Evolutionary conservation across 1,140 invertebrate genomes (phyloP), one percentile per base, ranked within the genome.

Genomic region (Drosophila sturtevanti): DNA sequence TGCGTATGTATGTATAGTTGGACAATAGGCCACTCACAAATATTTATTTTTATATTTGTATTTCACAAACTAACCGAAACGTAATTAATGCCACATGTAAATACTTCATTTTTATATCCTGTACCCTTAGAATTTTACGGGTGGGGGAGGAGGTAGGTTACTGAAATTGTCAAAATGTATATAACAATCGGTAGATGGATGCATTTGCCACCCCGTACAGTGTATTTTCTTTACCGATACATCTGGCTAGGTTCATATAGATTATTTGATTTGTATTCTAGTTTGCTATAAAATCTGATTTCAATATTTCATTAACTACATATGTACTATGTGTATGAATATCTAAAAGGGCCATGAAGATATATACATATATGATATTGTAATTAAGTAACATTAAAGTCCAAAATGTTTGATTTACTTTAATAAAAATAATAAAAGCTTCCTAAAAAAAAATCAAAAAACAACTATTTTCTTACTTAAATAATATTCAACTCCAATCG

Each of bases 1-100:
- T n/a, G n/a, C n/a, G n/a, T n/a, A n/a, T n/a, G n/a, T 56, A 14
- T 54, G 38, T 24, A 73, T 72, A 68, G 66, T 48, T 16, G 55
- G 14, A n/a, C 55, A 37, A 27, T 9, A 37, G 55, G 55, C 16
- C 14, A 27, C 22, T 31, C 54, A 59, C 34, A 31, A 5, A 54
- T 7, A 18, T 56, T 9, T 18, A 27, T 11, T 18, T 56, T 56
- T 55, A 14, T 34, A 5, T 56, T 9, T 34, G 54, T 35, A 56
- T 56, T 56, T 56, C 27, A 2, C 27, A 56, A 56, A 56, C 54
- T 56, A 56, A 35, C 54, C 54, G 27, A n/a, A 35, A 56, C 54
- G 54, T 35, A 56, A 56, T 56, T 56, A 34, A 14, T 56, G 27
- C 12, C 54, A 56, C n/a, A 55, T 7, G 54, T 56, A 55, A 55